These are phyloP conservation scores for Lacerta bilineata DNA, from an alignment of 2,797 vertebrate genomes.

Conservation along the genomic window DNA sequence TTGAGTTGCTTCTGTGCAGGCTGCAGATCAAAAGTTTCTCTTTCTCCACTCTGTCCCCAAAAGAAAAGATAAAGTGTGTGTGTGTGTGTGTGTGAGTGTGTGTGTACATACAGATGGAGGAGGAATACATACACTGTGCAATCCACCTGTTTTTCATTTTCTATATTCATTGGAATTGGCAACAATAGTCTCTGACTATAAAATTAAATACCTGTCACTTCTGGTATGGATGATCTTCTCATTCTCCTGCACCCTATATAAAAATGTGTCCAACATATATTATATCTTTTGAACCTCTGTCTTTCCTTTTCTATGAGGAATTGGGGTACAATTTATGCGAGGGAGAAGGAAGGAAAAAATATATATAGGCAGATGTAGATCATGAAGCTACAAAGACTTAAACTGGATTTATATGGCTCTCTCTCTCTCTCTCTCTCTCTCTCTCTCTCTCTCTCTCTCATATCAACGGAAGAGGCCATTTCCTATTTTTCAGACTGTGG, in stretches of 20 bases:
- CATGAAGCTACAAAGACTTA: background rate
- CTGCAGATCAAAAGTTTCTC: constrained; percentile 82
- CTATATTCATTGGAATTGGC: constrained; percentile 64
- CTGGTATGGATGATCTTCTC: constrained; percentile 73
- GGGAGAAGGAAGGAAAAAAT: background rate
- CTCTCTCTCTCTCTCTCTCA: background rate
- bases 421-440: background rate
- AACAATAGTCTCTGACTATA: constrained; percentile 55
- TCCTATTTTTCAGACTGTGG: background rate
- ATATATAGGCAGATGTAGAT: background rate
- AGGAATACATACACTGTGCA: constrained; percentile 41
- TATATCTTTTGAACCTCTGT: background rate
- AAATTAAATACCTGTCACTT: constrained; percentile 65
- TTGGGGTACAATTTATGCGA: background rate
- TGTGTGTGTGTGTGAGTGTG: background rate
- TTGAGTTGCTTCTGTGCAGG: constrained; percentile 81
- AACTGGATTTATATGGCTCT: background rate
- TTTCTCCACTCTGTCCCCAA: constrained; percentile 42
- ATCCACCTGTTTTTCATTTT: constrained; percentile 83
- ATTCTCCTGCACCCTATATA: background rate
- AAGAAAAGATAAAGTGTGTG: constrained; percentile 43
- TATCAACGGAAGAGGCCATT: background rate
- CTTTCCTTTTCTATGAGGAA: background rate
- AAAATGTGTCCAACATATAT: constrained; percentile 52
- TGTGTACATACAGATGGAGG: background rate